Percentiles rank a stretch among this genome's conserved stretches.
These are phyloP conservation scores for Gasterosteus aculeatus DNA, from an alignment of 2,113 vertebrate species.

Conservation along the genomic window DNA sequence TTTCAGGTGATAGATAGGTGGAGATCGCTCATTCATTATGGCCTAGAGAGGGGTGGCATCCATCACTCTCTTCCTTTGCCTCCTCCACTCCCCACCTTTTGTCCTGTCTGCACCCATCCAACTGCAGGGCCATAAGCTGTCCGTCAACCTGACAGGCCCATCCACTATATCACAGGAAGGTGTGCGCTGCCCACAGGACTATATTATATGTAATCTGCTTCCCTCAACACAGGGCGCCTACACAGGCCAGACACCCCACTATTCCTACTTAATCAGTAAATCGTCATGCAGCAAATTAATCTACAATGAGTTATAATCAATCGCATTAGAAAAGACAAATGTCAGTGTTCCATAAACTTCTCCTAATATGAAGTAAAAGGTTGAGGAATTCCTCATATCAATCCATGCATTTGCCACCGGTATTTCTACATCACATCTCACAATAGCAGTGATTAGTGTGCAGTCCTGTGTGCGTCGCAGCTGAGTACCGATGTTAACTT, in stretches of 20 bases:
- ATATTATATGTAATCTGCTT: conserved; percentile 76
- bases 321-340: background rate
- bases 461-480: too few relatives aligned
- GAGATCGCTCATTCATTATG: conserved; percentile 63
- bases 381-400: background rate
- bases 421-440: background rate
- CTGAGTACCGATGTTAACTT: too few relatives aligned
- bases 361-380: background rate
- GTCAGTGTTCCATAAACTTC: background rate
- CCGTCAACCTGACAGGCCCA: conserved; percentile 69
- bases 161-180: conserved; percentile 65
- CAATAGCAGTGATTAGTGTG: background rate
- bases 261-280: background rate
- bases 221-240: conserved; percentile 21
- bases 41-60: conserved; percentile 57
- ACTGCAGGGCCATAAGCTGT: conserved; percentile 58
- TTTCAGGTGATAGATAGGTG: conserved; percentile 62
- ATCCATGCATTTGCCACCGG: background rate
- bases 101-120: conserved; percentile 39
- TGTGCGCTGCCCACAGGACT: conserved; percentile 64
- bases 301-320: background rate
- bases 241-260: conserved; percentile 11
- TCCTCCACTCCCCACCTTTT: conserved; percentile 28
- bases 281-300: background rate
- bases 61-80: conserved; percentile 58